Percentiles rank a stretch among this genome's conserved stretches.
Conservation (phyloP, 2,113 vertebrate genomes). For the Paedocypris sp. region DNA sequence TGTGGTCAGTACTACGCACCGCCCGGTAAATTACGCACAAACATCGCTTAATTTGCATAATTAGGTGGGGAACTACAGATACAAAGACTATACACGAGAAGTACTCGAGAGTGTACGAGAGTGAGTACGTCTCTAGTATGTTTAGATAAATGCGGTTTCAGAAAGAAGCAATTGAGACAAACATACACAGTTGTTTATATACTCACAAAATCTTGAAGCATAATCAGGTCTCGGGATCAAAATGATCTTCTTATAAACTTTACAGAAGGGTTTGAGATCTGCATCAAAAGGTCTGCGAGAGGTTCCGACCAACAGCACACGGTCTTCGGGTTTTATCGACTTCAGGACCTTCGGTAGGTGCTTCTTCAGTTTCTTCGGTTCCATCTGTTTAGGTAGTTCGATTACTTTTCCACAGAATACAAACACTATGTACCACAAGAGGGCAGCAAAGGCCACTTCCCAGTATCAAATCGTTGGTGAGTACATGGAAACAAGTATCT, state of each 20-base stretch:
- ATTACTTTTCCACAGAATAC: background rate
- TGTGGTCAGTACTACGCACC: too few species aligned
- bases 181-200: background rate
- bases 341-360: conserved; percentile 63
- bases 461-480: too few species aligned
- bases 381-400: too few species aligned
- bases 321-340: conserved; percentile 59
- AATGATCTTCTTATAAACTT: conserved; percentile 69
- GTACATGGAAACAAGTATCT: too few species aligned
- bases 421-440: conserved; percentile 20
- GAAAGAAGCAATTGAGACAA: too few species aligned
- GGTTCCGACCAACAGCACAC: conserved; percentile 71
- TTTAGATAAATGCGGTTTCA: too few species aligned
- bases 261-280: conserved; percentile 58
- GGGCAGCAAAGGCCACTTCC: conserved; percentile 21
- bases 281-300: conserved; percentile 63
- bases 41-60: too few species aligned
- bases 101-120: too few species aligned
- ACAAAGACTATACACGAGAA: too few species aligned
- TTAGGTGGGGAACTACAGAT: too few species aligned
- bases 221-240: conserved; percentile 73
- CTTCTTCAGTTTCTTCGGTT: conserved; percentile 61
- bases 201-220: conserved; percentile 67
- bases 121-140: too few species aligned
- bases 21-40: too few species aligned